Evolutionary conservation across 2,888 invertebrate species (phyloP), one percentile per base, ranked within the genome.

Genomic region (Pachycephus smyrnensis): DNA sequence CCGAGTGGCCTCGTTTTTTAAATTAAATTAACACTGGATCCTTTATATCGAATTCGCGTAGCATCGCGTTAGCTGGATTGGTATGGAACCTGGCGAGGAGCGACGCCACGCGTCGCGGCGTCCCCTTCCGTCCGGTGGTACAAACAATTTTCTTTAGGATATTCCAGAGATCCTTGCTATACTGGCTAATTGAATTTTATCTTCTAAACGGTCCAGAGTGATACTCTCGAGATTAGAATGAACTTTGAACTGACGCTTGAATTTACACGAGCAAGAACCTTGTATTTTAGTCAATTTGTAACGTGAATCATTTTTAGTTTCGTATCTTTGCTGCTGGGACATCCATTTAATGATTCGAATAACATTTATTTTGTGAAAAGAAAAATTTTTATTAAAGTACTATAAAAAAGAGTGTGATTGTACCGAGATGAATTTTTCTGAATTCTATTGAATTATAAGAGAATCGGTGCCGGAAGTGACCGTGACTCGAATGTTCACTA

Each of bases 401-500:
- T 23, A 55, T 23, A 23, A 40, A 2, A 6, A 23, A 55, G 40
- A 23, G 6, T 55, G 6, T 40, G 4, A 40, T 15, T 55, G 2
- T 2, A 55, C 40, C 9, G 40, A 55, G 40, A 55, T 55, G 40
- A 55, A 55, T 55, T 55, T 55, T 23, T 6, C 23, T 55, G 40
- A 55, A 23, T 23, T 55, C 23, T 23, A 23, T 55, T 55, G 23
- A 55, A 55, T 55, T 15, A 23, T 55, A 55, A 30, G 31, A 31
- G 30, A 68, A 36, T 68, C 40, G 80, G 80, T 82, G 80, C 82
- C 77, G 81, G 68, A 77, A 80, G 75, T 77, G 85, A 79, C 85
- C 85, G 78, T 84, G 85, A 83, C 85, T 84, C 78, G 76, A 83
- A 82, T 85, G 84, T 79, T 83, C 82, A 82, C 79, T 77, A 84